Conservation (phyloP, 2,113 vertebrate species). For the Mormyrus iriodes region DNA sequence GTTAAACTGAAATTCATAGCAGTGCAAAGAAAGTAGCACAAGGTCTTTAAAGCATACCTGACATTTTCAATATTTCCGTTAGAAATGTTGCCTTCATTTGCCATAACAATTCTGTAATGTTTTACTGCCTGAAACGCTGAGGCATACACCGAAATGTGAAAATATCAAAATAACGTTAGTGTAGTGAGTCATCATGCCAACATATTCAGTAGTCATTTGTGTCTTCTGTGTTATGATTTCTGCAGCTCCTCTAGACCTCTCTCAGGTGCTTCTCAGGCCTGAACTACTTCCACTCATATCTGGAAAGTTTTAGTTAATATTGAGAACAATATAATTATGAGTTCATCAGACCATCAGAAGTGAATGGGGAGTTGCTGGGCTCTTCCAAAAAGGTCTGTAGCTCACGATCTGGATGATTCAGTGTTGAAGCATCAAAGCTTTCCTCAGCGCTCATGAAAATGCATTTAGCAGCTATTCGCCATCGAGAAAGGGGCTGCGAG, state of each 20-base stretch:
- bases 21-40: background rate
- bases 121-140: background rate
- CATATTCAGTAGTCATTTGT: background rate
- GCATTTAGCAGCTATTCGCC: background rate
- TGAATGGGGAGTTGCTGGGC: too few relatives aligned
- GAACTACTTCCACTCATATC: background rate
- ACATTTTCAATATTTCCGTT: background rate
- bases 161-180: background rate
- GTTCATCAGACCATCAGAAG: background rate
- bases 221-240: background rate
- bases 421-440: background rate
- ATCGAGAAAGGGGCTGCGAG: background rate
- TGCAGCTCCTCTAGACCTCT: background rate
- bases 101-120: background rate
- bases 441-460: background rate
- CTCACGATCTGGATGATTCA: background rate
- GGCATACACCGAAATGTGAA: background rate
- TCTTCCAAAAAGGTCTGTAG: background rate
- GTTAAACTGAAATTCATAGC: background rate
- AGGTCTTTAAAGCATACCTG: background rate
- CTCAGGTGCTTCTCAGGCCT: background rate
- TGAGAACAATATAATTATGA: background rate
- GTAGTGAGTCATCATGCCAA: background rate
- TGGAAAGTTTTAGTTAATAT: background rate
- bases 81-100: background rate